Conservation (phyloP, 2,888 invertebrate species). For the Neoascia interrupta region DNA sequence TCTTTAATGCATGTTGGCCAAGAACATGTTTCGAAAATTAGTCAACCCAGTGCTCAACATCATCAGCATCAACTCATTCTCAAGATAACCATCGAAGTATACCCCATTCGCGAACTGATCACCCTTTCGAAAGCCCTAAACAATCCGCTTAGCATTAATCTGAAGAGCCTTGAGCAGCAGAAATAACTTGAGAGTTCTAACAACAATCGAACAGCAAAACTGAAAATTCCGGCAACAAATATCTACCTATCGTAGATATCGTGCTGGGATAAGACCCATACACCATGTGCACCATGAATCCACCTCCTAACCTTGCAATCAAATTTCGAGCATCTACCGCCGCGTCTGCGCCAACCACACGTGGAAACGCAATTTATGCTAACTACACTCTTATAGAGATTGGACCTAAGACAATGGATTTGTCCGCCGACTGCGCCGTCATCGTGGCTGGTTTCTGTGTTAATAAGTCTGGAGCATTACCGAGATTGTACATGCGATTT, state of each 20-base stretch:
- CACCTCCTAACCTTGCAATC: slow-evolving; percentile 65
- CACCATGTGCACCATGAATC: slow-evolving; percentile 47
- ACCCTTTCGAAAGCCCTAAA: slow-evolving; percentile 16
- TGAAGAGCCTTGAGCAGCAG: slow-evolving; percentile 40
- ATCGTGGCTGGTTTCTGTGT: slow-evolving; percentile 8
- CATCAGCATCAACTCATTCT: no score
- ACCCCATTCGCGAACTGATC: slow-evolving; percentile 1
- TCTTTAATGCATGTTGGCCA: no score
- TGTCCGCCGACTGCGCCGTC: background rate
- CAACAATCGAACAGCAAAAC: slow-evolving; percentile 30
- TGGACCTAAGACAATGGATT: slow-evolving; percentile 55
- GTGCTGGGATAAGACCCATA: slow-evolving; percentile 48
- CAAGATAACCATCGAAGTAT: no score
- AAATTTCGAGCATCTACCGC: slow-evolving; percentile 45
- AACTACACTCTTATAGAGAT: slow-evolving; percentile 50
- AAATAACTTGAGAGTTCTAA: slow-evolving; percentile 15
- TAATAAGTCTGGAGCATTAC: slow-evolving; percentile 58
- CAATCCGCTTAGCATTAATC: background rate
- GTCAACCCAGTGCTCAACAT: no score
- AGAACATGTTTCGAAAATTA: no score
- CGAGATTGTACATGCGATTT: slow-evolving; percentile 37
- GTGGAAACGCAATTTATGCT: slow-evolving; percentile 64
- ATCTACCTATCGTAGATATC: slow-evolving; percentile 42
- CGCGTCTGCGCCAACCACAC: slow-evolving; percentile 37
- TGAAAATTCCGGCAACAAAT: slow-evolving; percentile 57